These are phyloP conservation scores for Microtus pennsylvanicus DNA, from an alignment of 2,113 vertebrate genomes.

Conservation along the genomic window DNA sequence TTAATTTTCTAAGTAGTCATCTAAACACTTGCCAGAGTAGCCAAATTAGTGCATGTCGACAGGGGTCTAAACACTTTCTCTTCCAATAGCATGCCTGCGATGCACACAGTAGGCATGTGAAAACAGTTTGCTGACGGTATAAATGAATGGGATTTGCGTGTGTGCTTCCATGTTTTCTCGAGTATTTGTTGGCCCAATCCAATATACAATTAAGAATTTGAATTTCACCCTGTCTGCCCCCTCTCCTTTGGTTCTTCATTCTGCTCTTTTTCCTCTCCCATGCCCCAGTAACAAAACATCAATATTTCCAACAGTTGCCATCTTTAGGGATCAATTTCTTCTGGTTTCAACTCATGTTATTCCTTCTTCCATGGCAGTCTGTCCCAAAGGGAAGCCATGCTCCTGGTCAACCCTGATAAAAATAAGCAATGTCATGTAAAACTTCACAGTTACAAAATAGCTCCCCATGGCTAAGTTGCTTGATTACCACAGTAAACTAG, in stretches of 20 bases:
- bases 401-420: neutral
- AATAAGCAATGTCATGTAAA: neutral
- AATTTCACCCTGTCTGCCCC: neutral
- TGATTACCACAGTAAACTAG: neutral
- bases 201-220: neutral
- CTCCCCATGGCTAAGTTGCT: neutral
- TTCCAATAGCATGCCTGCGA: neutral
- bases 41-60: neutral
- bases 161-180: neutral
- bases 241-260: neutral
- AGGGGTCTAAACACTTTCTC: neutral
- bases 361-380: rapidly evolving
- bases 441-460: neutral
- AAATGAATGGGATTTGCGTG: neutral
- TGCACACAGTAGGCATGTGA: neutral
- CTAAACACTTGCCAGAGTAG: neutral
- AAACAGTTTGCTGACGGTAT: neutral
- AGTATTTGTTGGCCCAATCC: neutral
- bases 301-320: neutral
- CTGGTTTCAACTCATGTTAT: no score
- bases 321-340: neutral
- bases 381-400: neutral
- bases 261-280: no score
- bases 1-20: neutral
- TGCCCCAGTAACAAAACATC: neutral